Conservation (phyloP, 2,888 invertebrate genomes). For the Serripes groenlandicus region DNA sequence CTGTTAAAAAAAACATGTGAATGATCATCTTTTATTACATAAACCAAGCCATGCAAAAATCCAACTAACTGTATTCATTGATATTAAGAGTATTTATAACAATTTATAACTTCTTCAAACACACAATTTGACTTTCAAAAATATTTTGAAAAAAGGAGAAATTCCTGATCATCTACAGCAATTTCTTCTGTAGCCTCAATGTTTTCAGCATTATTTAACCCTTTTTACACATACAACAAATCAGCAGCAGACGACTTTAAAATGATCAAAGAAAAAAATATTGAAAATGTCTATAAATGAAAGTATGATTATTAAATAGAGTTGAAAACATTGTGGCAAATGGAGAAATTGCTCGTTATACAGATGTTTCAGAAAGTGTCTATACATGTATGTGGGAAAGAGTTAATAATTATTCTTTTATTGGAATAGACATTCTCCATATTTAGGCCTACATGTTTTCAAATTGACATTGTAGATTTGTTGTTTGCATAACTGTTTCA, state of each 20-base stretch:
- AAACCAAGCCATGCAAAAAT: not conserved
- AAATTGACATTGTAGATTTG: too few species aligned
- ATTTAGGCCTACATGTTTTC: too few species aligned
- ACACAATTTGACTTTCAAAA: not conserved
- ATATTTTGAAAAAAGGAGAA: not conserved
- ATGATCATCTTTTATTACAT: constrained; percentile 17
- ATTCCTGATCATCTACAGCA: not conserved
- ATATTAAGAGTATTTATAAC: not conserved
- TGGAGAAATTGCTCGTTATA: too few species aligned
- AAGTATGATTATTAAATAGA: too few species aligned
- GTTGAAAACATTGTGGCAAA: too few species aligned
- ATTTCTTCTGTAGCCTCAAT: not conserved
- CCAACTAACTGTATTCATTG: not conserved
- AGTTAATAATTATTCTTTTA: too few species aligned
- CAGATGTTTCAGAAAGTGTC: too few species aligned
- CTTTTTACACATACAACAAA: not conserved
- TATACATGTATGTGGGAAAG: too few species aligned
- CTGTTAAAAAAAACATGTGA: constrained; percentile 17
- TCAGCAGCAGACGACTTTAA: not conserved
- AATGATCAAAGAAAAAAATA: not conserved
- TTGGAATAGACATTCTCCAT: too few species aligned
- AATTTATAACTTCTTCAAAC: not conserved
- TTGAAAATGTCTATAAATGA: too few species aligned
- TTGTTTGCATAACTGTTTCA: too few species aligned
- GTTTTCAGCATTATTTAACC: not conserved